Base-by-base conservation (phyloP, 2,888 invertebrate genomes). In the Hofmannophila pseudospretella region DNA sequence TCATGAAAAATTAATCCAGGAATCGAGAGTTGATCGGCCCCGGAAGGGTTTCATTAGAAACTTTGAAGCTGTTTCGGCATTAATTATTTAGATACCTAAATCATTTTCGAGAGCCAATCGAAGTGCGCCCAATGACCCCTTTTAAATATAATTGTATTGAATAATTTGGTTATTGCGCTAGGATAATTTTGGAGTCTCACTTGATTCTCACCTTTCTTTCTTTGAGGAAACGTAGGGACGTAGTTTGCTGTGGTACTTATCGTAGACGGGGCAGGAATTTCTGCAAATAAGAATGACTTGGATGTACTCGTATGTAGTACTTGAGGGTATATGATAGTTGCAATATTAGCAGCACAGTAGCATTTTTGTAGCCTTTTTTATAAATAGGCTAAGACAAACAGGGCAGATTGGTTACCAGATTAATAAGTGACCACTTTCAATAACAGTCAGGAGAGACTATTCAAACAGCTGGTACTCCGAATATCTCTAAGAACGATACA, bases 191-290 rank as follows among this genome's bases (percentile, higher is more conserved):
- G 13, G 19, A 7, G 37, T 36, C 13, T 23, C 4, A n/a, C 8
- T 13, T 7, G 10, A 14, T 16, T 19, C 25, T 30, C 88, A 92
- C 92, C 91, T 88, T 90, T 91, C 79, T 91, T 92, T 68, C 85
- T 90, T 45, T 89, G 81, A 30, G 89, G 86, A 49, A 88, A 82
- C 37, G 90, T 89, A 29, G 88, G 88, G 19, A 88, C 82, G 58
- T 89, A 88, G 63, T 85, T 86, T 29, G 87, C 76, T 31, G 85
- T 80, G 20, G 89, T 89, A 43, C 89, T 89, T 23, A 90, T 90
- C 44, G 94, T 94, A 19, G 94, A 94, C 22, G 95, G 95, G 13
- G 94, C 93, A 29, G 95, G 94, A 77, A 95, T 94, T 90, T 95
- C 95, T 95, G 88, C 22, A 68, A 84, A 56, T 27, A 16, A 16